A percentile compares a stretch with the other conserved stretches of the same genome.
These are phyloP conservation scores for Sebastiscus albofasciatus DNA, from an alignment of 2,797 vertebrate genomes.

Conservation along the genomic window DNA sequence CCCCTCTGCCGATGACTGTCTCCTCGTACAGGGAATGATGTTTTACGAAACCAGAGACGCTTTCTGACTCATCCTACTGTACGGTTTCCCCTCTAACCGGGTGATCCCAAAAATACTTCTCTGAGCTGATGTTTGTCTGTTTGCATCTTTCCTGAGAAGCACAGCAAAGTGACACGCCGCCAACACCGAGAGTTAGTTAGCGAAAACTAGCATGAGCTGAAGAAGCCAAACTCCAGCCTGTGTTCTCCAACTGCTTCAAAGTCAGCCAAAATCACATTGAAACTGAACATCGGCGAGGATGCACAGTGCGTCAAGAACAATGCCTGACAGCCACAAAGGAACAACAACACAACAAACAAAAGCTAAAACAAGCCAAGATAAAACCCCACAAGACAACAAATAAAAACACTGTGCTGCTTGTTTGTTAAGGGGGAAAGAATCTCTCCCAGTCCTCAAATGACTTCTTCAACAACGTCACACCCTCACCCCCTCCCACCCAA, in stretches of 20 bases:
- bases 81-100: constrained; percentile 20
- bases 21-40: constrained; percentile 30
- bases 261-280: constrained; percentile 9
- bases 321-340: constrained; percentile 47
- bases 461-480: constrained; percentile 27
- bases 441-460: constrained; percentile 12
- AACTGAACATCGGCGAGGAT: constrained; percentile 37
- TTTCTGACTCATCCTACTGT: constrained; percentile 51
- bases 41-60: constrained; percentile 19
- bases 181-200: constrained; percentile 18
- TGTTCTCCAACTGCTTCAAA: constrained; percentile 50
- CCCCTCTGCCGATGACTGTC: constrained; percentile 29
- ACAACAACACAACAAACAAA: constrained; percentile 41
- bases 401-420: constrained; percentile 23
- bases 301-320: constrained; percentile 24
- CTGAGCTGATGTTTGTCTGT: background rate
- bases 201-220: constrained; percentile 26
- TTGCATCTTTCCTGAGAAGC: constrained; percentile 36
- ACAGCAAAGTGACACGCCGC: constrained; percentile 1
- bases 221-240: constrained; percentile 30
- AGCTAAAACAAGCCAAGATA: constrained; percentile 43
- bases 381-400: constrained; percentile 36
- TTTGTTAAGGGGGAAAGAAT: constrained; percentile 28
- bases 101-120: constrained; percentile 56
- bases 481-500: background rate